These are phyloP conservation scores for Sicus ferrugineus DNA, from an alignment of 2,888 invertebrate genomes.

Conservation along the genomic window DNA sequence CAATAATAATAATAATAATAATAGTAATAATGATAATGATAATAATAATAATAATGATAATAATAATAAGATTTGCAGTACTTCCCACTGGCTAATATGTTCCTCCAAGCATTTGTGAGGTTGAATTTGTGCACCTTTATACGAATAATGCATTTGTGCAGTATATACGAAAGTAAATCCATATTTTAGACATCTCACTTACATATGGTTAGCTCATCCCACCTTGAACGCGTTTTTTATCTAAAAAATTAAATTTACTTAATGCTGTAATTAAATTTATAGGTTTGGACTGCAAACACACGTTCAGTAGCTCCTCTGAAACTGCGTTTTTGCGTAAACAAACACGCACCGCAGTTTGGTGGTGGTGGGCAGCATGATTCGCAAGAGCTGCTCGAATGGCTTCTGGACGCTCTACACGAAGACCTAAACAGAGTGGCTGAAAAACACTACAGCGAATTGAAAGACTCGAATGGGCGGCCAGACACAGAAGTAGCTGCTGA, in stretches of 20 bases:
- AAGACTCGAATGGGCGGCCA: slow-evolving; percentile 79
- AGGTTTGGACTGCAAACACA: slow-evolving; percentile 82
- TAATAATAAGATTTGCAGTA: no score
- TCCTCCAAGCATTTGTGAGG: no score
- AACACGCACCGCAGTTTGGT: slow-evolving; percentile 84
- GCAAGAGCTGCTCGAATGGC: slow-evolving; percentile 89
- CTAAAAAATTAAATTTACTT: slow-evolving; percentile 48
- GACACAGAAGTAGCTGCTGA: slow-evolving; percentile 76
- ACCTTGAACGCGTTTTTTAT: not conserved
- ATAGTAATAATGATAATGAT: no score
- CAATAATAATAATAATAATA: no score
- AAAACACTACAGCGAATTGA: slow-evolving; percentile 76
- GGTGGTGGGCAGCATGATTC: slow-evolving; percentile 95
- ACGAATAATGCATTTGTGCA: no score
- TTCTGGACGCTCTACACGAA: slow-evolving; percentile 90
- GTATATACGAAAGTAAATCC: no score
- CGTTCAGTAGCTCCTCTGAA: slow-evolving; percentile 88
- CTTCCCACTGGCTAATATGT: no score
- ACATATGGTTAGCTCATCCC: no score
- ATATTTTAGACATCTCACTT: no score
- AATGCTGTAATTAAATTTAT: slow-evolving; percentile 58
- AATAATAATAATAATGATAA: no score
- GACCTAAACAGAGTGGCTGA: slow-evolving; percentile 83
- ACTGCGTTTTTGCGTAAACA: slow-evolving; percentile 83
- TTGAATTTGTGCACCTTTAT: no score